Evolutionary conservation across 2,888 invertebrate species (phyloP), one percentile per base, ranked within the genome.

Genomic region (Hemithea aestivaria): DNA sequence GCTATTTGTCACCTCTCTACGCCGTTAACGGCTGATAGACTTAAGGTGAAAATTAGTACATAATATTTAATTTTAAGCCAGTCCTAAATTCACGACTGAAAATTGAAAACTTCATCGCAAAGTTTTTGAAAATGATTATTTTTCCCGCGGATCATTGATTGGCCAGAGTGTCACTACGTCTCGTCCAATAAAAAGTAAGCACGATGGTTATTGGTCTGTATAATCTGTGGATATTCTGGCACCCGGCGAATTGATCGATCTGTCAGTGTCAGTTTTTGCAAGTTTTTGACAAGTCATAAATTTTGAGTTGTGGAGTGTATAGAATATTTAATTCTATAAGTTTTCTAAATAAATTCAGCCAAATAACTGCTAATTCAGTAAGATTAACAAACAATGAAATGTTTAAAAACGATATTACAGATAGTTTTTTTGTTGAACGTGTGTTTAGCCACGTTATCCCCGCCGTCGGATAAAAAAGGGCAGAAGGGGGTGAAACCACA

Each of bases 401-500:
- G 67, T 64, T 45, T 77, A 40, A 70, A 72, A 49, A 64, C 70
- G 20, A 49, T 72, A 45, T 32, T 81, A 34, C 75, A 76, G 60
- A 56, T 82, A 39, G 49, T 80, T 48, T 66, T 81, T 38, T 55
- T 83, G 42, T 48, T 79, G 30, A 76, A 73, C 48, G 72, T 75
- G 34, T 81, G 83, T 64, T 69, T 79, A 34, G 81, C 80, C 11
- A 87, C 87, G 9, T 60, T 87, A 58, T 87, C 85, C 16, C 87
- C 87, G 4, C 87, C 87, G 7, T 67, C 75, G 16, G 84, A 84
- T 58, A 85, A 78, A 51, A 87, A 83, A 42, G 72, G 76, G 5
- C 82, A 81, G 46, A 88, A 87, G 58, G 68, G 73, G 16, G 72
- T 87, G 25, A 87, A 87, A 56, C 65, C 83, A 2, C 85, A 84